These are phyloP conservation scores for Delichon dasypus DNA, from an alignment of 2,797 vertebrate species.

Conservation along the genomic window DNA sequence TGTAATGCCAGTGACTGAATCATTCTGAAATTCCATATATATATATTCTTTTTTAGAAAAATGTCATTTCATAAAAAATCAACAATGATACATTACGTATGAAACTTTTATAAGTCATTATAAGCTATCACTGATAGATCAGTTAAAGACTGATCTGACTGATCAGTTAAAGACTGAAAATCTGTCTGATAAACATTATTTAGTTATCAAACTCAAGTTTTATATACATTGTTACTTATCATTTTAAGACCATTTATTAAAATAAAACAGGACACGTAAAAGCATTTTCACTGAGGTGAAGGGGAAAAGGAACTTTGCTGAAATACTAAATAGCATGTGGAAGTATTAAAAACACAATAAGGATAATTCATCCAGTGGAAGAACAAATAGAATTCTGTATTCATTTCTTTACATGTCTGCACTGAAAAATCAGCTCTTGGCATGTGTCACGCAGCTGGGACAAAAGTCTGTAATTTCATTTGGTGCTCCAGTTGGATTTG, in stretches of 20 bases:
- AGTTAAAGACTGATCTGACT: no score
- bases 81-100: neutral
- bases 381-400: conserved; percentile 31
- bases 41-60: neutral
- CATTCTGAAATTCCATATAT: neutral
- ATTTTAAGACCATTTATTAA: neutral
- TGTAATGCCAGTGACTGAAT: neutral
- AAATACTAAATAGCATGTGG: neutral
- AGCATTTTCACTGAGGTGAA: conserved; percentile 2
- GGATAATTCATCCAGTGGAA: neutral
- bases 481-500: conserved; percentile 36
- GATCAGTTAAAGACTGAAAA: neutral
- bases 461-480: conserved; percentile 44
- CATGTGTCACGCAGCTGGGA: conserved; percentile 12
- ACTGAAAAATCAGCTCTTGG: conserved; percentile 35
- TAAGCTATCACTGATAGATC: neutral
- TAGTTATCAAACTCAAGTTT: neutral
- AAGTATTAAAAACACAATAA: conserved; percentile 2
- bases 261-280: neutral
- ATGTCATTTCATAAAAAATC: neutral
- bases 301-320: neutral
- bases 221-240: neutral
- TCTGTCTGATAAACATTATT: neutral
- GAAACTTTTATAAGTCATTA: neutral
- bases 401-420: conserved; percentile 34